A percentile compares a stretch with the other conserved stretches of the same genome.
Evolutionary conservation across 1,140 invertebrate species (phyloP).

Genomic region (Spodoptera litura): DNA sequence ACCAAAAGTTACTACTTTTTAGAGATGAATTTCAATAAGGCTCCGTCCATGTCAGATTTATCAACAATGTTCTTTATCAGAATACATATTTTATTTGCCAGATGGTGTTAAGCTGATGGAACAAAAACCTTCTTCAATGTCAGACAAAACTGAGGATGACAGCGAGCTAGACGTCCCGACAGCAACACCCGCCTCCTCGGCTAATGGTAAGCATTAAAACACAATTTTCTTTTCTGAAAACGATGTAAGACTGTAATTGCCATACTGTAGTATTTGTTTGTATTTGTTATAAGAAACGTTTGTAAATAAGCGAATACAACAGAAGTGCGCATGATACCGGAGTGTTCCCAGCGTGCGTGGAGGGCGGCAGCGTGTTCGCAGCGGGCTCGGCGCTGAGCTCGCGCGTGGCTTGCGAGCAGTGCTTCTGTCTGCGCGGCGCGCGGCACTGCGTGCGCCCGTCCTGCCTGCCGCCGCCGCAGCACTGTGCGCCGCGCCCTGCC

Average conservation of each 20-base stretch:
- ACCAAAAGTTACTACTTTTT: no score
- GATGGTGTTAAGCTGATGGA: conserved; percentile 67
- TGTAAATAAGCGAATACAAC: no score
- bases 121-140: conserved; percentile 54
- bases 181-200: conserved; percentile 54
- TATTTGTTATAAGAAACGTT: no score
- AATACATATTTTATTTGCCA: conserved; percentile 54
- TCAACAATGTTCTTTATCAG: no score
- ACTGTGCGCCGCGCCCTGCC: conserved; percentile 90
- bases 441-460: conserved; percentile 93
- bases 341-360: conserved; percentile 88
- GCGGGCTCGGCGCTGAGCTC: conserved; percentile 94
- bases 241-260: no score
- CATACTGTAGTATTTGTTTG: no score
- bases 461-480: conserved; percentile 92
- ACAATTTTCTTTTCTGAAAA: no score
- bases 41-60: no score
- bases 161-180: conserved; percentile 48
- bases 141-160: conserved; percentile 32
- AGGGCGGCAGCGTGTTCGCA: conserved; percentile 91
- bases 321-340: conserved; percentile 22
- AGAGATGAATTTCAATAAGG: no score
- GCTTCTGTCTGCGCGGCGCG: conserved; percentile 93
- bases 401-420: conserved; percentile 93
- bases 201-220: conserved; percentile 60